A percentile compares a stretch with the other conserved stretches of the same genome.
Conservation (phyloP, 2,888 invertebrate genomes). For the Sphaeridia pumilis region DNA sequence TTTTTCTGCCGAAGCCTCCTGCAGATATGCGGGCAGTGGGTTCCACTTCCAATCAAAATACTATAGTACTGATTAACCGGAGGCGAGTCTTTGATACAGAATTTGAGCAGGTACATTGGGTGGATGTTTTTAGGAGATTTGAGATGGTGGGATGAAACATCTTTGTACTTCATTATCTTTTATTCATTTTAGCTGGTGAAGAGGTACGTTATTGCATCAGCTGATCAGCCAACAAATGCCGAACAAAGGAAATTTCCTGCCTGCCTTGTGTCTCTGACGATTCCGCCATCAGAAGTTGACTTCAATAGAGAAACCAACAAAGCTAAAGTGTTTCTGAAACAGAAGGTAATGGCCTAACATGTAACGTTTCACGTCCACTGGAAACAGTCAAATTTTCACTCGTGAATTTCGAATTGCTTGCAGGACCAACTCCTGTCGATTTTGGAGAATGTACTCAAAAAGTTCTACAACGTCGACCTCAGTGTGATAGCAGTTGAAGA, state of each 20-base stretch:
- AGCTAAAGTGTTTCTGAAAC: conserved; percentile 44
- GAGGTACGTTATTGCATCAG: conserved; percentile 40
- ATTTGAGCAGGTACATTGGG: conserved; percentile 48
- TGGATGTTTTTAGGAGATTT: not conserved
- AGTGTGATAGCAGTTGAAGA: not conserved
- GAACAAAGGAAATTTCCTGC: conserved; percentile 41
- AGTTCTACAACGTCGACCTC: conserved; percentile 4
- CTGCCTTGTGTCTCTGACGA: conserved; percentile 42
- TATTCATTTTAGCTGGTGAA: conserved; percentile 41
- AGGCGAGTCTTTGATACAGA: conserved; percentile 46
- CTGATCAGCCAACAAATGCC: conserved; percentile 37
- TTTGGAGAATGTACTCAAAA: conserved; percentile 12
- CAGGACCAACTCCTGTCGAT: conserved; percentile 8
- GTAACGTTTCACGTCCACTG: not conserved
- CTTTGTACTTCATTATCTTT: conserved; percentile 7
- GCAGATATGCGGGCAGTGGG: conserved; percentile 31
- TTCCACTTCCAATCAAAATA: conserved; percentile 37
- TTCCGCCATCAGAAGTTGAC: conserved; percentile 44
- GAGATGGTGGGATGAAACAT: conserved; percentile 4
- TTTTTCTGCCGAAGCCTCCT: conserved; percentile 26
- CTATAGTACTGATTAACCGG: conserved; percentile 46
- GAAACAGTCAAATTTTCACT: not conserved
- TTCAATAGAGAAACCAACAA: conserved; percentile 53
- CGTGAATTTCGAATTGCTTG: too few species aligned
- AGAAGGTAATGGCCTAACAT: conserved; percentile 41